phyloP scores from a whole-genome alignment of 2,113 vertebrate genomes.

The Callipepla squamata region DNA sequence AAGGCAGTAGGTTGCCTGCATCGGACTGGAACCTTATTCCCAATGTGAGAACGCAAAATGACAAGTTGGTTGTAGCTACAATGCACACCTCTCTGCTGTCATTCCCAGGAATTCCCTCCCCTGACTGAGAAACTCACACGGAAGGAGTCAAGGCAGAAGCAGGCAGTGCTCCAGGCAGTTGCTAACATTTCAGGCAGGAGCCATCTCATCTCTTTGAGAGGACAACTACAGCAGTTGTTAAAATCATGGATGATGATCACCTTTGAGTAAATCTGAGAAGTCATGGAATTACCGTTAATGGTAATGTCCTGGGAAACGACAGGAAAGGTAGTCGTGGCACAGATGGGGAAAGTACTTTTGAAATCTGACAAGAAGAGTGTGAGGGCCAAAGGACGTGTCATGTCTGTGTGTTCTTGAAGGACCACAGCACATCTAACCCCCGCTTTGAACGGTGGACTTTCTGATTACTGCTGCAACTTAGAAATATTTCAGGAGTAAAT shows the following conservation, averaged over 20 bases:
- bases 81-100: neutral
- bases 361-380: neutral
- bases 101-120: neutral
- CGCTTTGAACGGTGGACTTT: neutral
- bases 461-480: neutral
- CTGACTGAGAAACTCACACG: neutral
- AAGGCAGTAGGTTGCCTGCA: neutral
- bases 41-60: neutral
- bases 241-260: neutral
- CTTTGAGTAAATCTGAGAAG: slow-evolving; percentile 4
- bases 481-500: neutral
- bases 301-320: neutral
- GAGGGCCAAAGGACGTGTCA: neutral
- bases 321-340: neutral
- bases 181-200: slow-evolving; percentile 20
- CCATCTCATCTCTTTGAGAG: neutral
- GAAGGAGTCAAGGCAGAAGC: neutral
- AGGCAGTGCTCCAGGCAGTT: neutral
- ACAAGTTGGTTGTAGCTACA: neutral
- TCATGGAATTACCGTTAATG: neutral
- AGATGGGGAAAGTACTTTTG: neutral
- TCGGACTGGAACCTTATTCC: neutral
- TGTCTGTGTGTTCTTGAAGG: neutral
- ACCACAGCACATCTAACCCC: neutral
- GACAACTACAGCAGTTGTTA: neutral